Conservation (phyloP, 1,140 invertebrate species). For the Colletes gigas region DNA sequence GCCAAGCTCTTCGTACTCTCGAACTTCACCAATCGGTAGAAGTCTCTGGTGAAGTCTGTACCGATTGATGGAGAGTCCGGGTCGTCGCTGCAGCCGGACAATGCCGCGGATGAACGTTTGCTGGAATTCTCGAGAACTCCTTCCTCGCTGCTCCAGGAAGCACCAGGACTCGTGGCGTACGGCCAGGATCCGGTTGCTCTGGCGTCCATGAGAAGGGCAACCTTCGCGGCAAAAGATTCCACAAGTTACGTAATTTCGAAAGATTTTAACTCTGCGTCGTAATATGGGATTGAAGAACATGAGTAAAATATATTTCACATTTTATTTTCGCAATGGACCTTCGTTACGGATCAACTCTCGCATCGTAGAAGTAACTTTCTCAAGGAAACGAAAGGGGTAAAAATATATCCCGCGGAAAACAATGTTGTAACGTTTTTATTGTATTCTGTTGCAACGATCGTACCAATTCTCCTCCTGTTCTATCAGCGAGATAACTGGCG, state of each 20-base stretch:
- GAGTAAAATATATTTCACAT: no score
- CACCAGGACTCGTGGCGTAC: constrained; percentile 74
- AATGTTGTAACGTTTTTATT: background rate
- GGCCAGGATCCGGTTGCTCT: constrained; percentile 73
- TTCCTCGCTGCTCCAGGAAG: constrained; percentile 77
- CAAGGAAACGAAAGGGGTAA: background rate
- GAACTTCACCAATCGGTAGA: constrained; percentile 89
- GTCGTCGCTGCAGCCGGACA: constrained; percentile 85
- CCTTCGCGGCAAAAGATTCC: constrained; percentile 36
- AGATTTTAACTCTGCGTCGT: background rate
- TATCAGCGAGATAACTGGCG: constrained; percentile 83
- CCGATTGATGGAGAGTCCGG: constrained; percentile 85
- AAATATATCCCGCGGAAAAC: background rate
- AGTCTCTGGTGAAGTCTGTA: constrained; percentile 90
- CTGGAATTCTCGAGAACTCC: constrained; percentile 73
- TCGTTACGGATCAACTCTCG: no score
- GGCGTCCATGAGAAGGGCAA: constrained; percentile 74
- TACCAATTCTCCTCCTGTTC: constrained; percentile 81
- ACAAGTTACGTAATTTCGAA: no score
- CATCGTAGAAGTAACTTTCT: no score
- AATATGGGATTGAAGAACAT: no score
- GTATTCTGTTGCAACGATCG: constrained; percentile 8
- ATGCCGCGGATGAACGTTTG: constrained; percentile 86
- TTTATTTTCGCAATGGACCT: no score
- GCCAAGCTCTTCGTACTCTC: constrained; percentile 90